Conservation (phyloP, 1,140 invertebrate species). For the Laupala kohalensis region DNA sequence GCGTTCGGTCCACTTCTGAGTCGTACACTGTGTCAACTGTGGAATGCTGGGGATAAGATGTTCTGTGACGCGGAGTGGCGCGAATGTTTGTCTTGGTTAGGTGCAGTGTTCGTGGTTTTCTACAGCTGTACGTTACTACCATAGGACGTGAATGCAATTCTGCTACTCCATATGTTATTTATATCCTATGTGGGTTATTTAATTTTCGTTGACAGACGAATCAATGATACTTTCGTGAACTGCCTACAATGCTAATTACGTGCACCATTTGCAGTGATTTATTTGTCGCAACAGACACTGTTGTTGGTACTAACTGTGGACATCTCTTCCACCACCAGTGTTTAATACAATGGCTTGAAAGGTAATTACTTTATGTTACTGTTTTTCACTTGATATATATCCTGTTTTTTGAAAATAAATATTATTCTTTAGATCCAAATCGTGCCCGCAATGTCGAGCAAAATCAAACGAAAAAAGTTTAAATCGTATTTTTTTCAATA, state of each 20-base stretch:
- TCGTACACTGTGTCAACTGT: no score
- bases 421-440: not conserved
- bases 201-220: no score
- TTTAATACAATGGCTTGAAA: not conserved
- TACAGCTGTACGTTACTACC: no score
- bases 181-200: no score
- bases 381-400: not conserved
- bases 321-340: not conserved
- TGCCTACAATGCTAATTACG: not conserved
- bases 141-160: no score
- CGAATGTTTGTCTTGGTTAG: no score
- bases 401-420: not conserved
- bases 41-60: no score
- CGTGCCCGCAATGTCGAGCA: not conserved
- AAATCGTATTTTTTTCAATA: not conserved
- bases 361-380: not conserved
- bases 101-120: no score
- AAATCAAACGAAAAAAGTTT: not conserved
- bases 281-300: not conserved
- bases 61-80: no score
- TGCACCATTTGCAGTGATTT: not conserved
- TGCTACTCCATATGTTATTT: no score
- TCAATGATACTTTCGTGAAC: no score
- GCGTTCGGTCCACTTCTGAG: no score
- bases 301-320: not conserved